Percentiles rank a stretch among this genome's conserved stretches.
These are phyloP conservation scores for Bombyx huttoni DNA, from an alignment of 2,888 invertebrate genomes.

Conservation along the genomic window DNA sequence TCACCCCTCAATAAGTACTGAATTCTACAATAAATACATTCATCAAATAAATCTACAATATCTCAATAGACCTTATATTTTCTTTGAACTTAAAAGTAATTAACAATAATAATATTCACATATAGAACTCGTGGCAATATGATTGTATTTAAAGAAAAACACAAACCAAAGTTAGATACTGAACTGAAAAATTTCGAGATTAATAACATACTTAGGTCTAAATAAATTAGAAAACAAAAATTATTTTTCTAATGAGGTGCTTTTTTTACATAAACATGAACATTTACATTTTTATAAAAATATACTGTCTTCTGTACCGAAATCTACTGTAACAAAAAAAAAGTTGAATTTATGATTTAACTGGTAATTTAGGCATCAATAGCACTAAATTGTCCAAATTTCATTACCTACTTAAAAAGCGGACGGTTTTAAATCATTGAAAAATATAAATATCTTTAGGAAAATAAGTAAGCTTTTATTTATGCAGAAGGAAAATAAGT, in stretches of 20 bases:
- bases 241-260: background rate
- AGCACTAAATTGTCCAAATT: background rate
- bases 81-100: constrained; percentile 47
- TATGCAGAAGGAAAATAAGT: background rate
- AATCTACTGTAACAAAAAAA: background rate
- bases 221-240: constrained; percentile 11
- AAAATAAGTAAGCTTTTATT: background rate
- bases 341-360: background rate
- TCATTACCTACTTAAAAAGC: background rate
- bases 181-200: background rate
- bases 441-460: background rate
- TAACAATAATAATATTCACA: constrained; percentile 41
- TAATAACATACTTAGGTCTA: constrained; percentile 8
- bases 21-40: constrained; percentile 7
- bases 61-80: constrained; percentile 5
- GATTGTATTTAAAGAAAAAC: background rate
- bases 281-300: background rate
- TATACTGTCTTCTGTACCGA: background rate
- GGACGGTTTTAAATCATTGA: background rate
- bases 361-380: background rate
- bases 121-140: constrained; percentile 13
- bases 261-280: background rate
- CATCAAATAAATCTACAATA: background rate
- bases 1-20: too few relatives aligned
- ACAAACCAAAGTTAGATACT: background rate